Conservation (phyloP, 2,113 vertebrate species). For the Aptenodytes patagonicus region DNA sequence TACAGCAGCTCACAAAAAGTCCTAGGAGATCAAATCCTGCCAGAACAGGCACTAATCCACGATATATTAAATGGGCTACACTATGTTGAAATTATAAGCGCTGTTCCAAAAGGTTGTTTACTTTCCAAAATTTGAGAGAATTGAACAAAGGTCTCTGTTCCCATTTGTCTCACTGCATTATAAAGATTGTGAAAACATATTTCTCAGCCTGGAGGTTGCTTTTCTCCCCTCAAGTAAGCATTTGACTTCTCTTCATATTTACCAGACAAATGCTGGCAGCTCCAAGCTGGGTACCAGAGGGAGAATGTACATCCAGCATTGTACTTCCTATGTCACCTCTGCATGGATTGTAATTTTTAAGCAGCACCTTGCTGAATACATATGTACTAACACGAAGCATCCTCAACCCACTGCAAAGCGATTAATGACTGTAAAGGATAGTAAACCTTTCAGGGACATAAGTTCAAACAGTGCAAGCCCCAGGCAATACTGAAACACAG, state of each 20-base stretch:
- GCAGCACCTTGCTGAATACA: not conserved
- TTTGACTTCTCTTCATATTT: not conserved
- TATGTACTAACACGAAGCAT: accelerated
- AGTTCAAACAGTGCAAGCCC: not conserved
- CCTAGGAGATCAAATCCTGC: conserved; percentile 37
- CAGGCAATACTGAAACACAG: not conserved
- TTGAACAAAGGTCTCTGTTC: conserved; percentile 33
- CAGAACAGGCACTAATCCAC: conserved; percentile 46
- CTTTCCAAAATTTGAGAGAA: conserved; percentile 15
- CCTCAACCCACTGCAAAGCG: not conserved
- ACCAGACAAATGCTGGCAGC: not conserved
- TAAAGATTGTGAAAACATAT: conserved; percentile 9
- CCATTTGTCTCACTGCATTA: conserved; percentile 29
- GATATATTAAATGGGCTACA: conserved; percentile 5
- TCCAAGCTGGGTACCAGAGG: not conserved
- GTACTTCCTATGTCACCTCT: not conserved
- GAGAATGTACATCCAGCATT: not conserved
- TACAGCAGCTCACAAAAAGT: not conserved
- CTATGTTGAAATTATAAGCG: not conserved
- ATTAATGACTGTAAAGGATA: not conserved
- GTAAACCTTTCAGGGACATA: not conserved
- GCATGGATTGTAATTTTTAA: not conserved
- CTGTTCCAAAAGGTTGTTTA: conserved; percentile 26
- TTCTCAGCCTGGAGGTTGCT: not conserved
- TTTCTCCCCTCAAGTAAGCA: not conserved